A percentile compares a stretch with the other conserved stretches of the same genome.
These are phyloP conservation scores for Dolomedes plantarius DNA, from an alignment of 2,888 invertebrate genomes.

Conservation along the genomic window DNA sequence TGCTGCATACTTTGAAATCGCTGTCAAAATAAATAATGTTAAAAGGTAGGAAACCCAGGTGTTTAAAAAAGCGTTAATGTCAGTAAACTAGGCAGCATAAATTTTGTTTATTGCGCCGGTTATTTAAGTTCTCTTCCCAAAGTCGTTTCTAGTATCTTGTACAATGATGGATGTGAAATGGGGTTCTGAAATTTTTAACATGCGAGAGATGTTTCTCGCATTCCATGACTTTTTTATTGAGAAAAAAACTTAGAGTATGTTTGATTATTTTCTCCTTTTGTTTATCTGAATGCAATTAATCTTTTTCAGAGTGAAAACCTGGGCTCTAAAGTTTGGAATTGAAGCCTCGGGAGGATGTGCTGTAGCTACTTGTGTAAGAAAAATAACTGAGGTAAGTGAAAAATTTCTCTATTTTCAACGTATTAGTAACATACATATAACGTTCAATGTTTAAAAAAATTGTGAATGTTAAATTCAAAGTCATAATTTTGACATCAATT, in stretches of 20 bases:
- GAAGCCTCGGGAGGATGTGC: conserved; percentile 71
- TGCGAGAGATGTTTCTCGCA: no score
- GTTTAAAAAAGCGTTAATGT: conserved; percentile 52
- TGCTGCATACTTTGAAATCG: conserved; percentile 21
- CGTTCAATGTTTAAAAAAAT: no score
- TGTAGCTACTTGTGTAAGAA: conserved; percentile 71
- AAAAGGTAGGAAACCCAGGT: conserved; percentile 4
- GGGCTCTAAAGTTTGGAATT: conserved; percentile 86
- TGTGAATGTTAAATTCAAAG: no score
- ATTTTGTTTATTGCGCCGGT: conserved; percentile 18
- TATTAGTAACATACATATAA: no score
- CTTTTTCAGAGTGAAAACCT: conserved; percentile 84
- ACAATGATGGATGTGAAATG: neutral
- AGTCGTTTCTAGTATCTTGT: neutral
- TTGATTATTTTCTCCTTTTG: no score
- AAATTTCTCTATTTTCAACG: neutral
- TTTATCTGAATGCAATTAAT: neutral
- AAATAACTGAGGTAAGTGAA: conserved; percentile 63
- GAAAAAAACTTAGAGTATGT: no score
- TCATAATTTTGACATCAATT: no score
- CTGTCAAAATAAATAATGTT: conserved; percentile 39
- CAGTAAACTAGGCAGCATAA: conserved; percentile 25
- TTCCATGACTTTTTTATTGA: no score
- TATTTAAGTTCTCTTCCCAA: neutral
- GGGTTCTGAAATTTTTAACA: no score